Conservation (phyloP, 2,113 vertebrate genomes). For the Salvelinus alpinus region DNA sequence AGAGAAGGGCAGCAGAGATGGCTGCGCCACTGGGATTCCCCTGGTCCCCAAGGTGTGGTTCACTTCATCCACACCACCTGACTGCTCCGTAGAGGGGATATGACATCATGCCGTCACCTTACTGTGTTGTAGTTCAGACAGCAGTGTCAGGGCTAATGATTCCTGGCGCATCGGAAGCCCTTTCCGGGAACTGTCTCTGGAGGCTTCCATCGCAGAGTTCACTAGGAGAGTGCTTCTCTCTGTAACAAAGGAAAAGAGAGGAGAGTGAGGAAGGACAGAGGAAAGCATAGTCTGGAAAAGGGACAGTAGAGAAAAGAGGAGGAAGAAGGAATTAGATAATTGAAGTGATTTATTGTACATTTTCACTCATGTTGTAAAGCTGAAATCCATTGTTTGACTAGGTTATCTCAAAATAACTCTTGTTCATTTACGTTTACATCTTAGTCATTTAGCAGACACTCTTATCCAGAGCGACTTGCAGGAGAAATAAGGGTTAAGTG, state of each 20-base stretch:
- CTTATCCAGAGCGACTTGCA: too few relatives aligned
- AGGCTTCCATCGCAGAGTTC: neutral
- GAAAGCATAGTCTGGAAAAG: neutral
- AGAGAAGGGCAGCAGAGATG: neutral
- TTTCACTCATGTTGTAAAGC: neutral
- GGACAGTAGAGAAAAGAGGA: neutral
- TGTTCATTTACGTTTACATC: neutral
- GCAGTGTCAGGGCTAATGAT: slow-evolving; percentile 4
- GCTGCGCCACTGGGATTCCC: neutral
- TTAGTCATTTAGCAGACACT: too few relatives aligned
- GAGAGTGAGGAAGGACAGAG: neutral
- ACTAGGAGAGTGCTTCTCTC: neutral
- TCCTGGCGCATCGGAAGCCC: neutral
- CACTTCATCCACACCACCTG: neutral
- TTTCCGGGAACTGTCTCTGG: neutral
- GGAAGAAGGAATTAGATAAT: neutral
- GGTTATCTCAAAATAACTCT: neutral
- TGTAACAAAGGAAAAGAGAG: neutral
- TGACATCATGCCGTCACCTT: slow-evolving; percentile 13
- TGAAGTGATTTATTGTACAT: neutral
- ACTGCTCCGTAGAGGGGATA: neutral
- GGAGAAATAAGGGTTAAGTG: too few relatives aligned
- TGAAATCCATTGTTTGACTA: neutral
- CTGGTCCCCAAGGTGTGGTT: neutral
- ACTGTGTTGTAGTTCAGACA: slow-evolving; percentile 4